Conservation (phyloP, 2,797 vertebrate genomes). For the Aulostomus chinensis region DNA sequence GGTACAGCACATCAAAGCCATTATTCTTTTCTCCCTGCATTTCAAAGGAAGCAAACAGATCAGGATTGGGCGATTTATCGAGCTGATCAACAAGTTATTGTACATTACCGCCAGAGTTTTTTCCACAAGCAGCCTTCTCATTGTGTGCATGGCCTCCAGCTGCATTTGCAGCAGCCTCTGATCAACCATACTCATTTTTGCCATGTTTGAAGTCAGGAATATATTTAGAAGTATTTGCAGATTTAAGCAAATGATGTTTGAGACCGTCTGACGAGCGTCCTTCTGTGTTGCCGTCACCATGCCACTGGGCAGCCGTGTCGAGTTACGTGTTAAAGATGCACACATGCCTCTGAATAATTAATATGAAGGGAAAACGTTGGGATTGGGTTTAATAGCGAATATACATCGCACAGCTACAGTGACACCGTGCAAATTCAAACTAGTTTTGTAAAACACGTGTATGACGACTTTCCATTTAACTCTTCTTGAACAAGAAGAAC, state of each 20-base stretch:
- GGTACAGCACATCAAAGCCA: conserved; percentile 97
- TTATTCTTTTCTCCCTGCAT: conserved; percentile 94
- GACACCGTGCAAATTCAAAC: too few relatives aligned
- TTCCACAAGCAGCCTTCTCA: conserved; percentile 58
- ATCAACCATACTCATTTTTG: conserved; percentile 69
- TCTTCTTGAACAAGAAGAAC: too few relatives aligned
- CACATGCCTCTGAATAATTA: conserved; percentile 61
- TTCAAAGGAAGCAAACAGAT: conserved; percentile 25
- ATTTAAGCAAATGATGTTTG: not conserved
- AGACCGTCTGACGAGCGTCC: not conserved
- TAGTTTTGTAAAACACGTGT: too few relatives aligned
- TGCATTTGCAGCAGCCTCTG: conserved; percentile 63
- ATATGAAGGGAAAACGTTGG: conserved; percentile 22
- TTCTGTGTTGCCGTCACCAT: conserved; percentile 46
- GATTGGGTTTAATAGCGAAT: not conserved
- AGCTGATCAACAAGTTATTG: not conserved
- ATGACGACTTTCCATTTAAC: too few relatives aligned
- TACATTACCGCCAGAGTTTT: conserved; percentile 46
- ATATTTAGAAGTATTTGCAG: not conserved
- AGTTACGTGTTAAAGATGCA: conserved; percentile 66
- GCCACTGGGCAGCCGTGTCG: conserved; percentile 40
- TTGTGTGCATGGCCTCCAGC: conserved; percentile 57
- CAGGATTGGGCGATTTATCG: not conserved
- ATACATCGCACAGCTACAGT: too few relatives aligned
- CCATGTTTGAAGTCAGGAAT: conserved; percentile 42